A percentile compares a stretch with the other conserved stretches of the same genome.
Conservation (phyloP, 2,113 vertebrate species). For the Nothocercus julius region DNA sequence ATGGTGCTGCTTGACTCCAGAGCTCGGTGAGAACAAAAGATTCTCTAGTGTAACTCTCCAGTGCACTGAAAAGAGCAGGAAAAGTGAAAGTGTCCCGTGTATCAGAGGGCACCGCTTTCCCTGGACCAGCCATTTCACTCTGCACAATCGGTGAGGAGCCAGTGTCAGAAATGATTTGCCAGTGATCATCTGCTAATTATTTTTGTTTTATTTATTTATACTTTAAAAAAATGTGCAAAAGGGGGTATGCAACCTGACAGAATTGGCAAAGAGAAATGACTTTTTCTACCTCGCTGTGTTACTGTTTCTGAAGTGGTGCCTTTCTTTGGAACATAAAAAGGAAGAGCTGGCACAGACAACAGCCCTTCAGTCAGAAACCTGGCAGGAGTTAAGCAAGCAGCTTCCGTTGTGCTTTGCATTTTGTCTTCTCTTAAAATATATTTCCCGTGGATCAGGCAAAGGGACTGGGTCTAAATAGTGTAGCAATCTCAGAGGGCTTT, state of each 20-base stretch:
- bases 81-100: background rate
- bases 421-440: background rate
- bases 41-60: background rate
- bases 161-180: background rate
- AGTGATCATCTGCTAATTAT: background rate
- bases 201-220: background rate
- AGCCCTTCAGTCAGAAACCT: conserved; percentile 40
- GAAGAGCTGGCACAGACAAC: conserved; percentile 28
- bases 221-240: background rate
- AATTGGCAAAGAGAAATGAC: background rate
- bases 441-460: background rate
- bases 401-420: conserved; percentile 7
- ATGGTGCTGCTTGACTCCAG: background rate
- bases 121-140: background rate
- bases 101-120: background rate
- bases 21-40: background rate
- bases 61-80: background rate
- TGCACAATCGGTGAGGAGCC: fast-evolving
- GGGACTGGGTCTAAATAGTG: background rate
- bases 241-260: background rate
- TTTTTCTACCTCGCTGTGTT: conserved; percentile 9
- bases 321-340: conserved; percentile 33
- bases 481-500: background rate
- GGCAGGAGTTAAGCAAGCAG: conserved; percentile 9
- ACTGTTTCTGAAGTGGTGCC: conserved; percentile 57